Evolutionary conservation across 2,888 invertebrate species (phyloP).

Genomic region (Apotomis turbidana): DNA sequence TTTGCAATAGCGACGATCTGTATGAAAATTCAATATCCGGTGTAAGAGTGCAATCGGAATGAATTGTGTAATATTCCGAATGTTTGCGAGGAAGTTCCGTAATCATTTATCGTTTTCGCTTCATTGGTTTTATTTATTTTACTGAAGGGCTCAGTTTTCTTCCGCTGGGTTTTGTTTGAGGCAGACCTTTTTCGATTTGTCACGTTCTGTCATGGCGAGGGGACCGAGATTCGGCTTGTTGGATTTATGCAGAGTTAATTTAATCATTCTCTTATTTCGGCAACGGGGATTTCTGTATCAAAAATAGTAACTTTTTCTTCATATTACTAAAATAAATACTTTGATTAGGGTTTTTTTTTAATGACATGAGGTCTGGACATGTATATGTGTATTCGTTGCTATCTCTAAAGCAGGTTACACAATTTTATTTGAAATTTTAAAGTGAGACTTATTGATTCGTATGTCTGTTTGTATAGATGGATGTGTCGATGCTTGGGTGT

Average conservation of each 20-base stretch:
- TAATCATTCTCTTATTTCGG: not conserved
- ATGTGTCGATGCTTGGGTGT: too few relatives aligned
- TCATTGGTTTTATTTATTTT: conserved; percentile 23
- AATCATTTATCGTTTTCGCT: conserved; percentile 34
- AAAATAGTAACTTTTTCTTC: too few relatives aligned
- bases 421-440: too few relatives aligned
- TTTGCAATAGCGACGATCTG: conserved; percentile 71
- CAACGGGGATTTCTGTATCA: not conserved
- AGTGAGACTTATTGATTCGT: too few relatives aligned
- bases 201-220: conserved; percentile 23
- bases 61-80: conserved; percentile 58
- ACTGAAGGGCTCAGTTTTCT: conserved; percentile 5
- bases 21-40: conserved; percentile 82
- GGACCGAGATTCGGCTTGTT: conserved; percentile 7
- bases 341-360: too few relatives aligned
- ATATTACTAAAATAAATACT: too few relatives aligned
- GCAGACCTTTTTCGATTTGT: conserved; percentile 32
- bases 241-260: conserved; percentile 8
- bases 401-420: too few relatives aligned
- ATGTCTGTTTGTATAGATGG: too few relatives aligned
- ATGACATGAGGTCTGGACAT: too few relatives aligned
- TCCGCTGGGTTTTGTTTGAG: conserved; percentile 28
- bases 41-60: conserved; percentile 67
- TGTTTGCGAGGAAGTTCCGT: conserved; percentile 32
- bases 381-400: too few relatives aligned